Base-by-base conservation (phyloP, 2,113 vertebrate genomes). In the Calidris pugnax region DNA sequence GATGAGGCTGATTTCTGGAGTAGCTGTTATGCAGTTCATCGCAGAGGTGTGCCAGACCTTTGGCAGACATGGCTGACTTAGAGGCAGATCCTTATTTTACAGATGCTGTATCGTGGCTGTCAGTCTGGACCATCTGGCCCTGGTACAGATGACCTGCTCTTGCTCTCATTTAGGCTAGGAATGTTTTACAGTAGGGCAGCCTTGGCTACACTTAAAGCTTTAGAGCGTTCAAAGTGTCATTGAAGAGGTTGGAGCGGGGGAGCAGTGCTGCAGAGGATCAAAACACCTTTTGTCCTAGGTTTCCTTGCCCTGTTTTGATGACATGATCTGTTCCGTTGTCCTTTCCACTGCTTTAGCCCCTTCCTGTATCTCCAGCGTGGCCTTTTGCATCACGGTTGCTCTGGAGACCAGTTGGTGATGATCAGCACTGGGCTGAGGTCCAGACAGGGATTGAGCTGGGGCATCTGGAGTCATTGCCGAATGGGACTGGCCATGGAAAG, bases 341-440 rank as follows among this genome's bases (percentile, higher is more conserved):
- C 62, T 92, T 92, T 81, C 57, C 53, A 39, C 32, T 59, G 75
- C 82, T 66, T 68, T 20, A 91, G 74, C 57, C 57, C 71, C 33
- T 84, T 92, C 33, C 94, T 91, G 71, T 37, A 21, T 69, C 80
- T 91, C 80, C 87, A 85, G 74, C 20, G 0, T 94, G 92, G 87
- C 77, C 50, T 93, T 94, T 74, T 91, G 89, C 97, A 95, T 98
- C 94, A 89, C 89, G 88, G 98, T 98, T 97, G 75, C 97, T 76
- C 67, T 51, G 87, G 96, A 96, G 96, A 98, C 90, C 11, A 4
- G 60, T 63, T 55, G 74, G 91, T 90, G 93, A 69, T 95, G 93
- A 22, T 81, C 84, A 81, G 77, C 57, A 43, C 85, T 79, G 82
- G 83, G 83, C 77, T 55, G 84, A 95, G 85, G 78, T 93, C 95